A percentile compares a stretch with the other conserved stretches of the same genome.
Conservation (phyloP, 2,113 vertebrate species). For the Myotis lucifugus region DNA sequence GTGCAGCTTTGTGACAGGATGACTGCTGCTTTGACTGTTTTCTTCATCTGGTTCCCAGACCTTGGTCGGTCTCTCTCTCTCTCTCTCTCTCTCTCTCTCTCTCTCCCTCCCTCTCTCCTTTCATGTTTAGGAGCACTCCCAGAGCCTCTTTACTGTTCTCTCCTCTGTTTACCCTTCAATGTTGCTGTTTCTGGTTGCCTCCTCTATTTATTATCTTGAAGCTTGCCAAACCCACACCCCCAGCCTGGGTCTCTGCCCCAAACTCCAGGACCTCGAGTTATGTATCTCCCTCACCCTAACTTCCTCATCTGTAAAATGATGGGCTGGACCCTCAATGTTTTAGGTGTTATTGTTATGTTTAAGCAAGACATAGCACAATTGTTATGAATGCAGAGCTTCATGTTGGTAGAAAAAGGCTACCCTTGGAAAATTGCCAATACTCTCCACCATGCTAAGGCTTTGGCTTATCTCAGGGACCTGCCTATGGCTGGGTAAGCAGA, state of each 20-base stretch:
- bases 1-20: neutral
- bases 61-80: neutral
- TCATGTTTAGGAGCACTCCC: neutral
- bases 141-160: neutral
- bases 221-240: neutral
- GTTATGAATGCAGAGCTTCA: neutral
- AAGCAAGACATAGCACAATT: neutral
- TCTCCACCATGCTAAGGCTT: neutral
- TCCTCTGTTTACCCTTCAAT: neutral
- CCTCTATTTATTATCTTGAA: neutral
- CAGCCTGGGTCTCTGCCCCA: neutral
- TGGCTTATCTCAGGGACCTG: neutral
- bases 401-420: neutral
- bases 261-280: neutral
- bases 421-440: neutral
- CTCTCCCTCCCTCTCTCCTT: neutral
- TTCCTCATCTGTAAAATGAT: neutral
- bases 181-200: neutral
- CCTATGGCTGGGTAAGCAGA: neutral
- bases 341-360: neutral
- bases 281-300: too few relatives aligned
- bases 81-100: neutral
- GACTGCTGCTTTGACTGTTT: neutral
- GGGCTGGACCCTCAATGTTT: neutral
- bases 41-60: neutral